These are phyloP conservation scores for Spicauda simplicius DNA, from an alignment of 2,888 invertebrate species.

Conservation along the genomic window DNA sequence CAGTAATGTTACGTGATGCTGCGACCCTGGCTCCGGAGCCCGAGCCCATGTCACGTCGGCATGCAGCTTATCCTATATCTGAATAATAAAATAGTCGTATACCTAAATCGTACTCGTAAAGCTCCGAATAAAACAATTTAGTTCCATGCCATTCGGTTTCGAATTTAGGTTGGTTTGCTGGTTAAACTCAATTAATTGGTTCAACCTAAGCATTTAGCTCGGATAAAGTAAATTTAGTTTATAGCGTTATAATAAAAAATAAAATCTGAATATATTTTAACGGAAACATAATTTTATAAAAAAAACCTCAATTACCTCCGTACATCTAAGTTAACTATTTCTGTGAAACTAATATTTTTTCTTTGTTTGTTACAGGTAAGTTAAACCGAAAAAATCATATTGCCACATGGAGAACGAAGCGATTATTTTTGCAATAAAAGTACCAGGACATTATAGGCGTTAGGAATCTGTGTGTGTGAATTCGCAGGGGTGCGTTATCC, in stretches of 20 bases:
- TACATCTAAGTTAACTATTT: neutral
- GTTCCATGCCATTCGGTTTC: neutral
- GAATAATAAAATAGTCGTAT: slow-evolving; percentile 14
- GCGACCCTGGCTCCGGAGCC: slow-evolving; percentile 49
- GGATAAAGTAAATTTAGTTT: too few relatives aligned
- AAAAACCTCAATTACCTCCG: too few relatives aligned
- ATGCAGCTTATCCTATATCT: slow-evolving; percentile 3
- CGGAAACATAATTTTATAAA: too few relatives aligned
- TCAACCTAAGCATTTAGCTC: too few relatives aligned
- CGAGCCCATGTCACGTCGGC: slow-evolving; percentile 23
- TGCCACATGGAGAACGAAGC: neutral
- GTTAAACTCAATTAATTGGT: too few relatives aligned
- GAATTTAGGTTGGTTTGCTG: neutral
- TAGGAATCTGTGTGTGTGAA: slow-evolving; percentile 60
- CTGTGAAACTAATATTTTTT: neutral
- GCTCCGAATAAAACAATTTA: neutral
- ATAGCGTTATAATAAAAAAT: too few relatives aligned
- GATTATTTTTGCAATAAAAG: slow-evolving; percentile 61
- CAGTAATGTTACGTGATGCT: slow-evolving; percentile 74
- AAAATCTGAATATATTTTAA: too few relatives aligned
- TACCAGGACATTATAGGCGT: slow-evolving; percentile 61
- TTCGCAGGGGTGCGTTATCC: slow-evolving; percentile 53
- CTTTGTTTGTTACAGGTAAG: slow-evolving; percentile 62
- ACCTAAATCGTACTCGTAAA: neutral
- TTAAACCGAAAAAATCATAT: slow-evolving; percentile 20